Evolutionary conservation across 2,888 invertebrate species (phyloP).

Genomic region (Leptarthrus brevirostris): DNA sequence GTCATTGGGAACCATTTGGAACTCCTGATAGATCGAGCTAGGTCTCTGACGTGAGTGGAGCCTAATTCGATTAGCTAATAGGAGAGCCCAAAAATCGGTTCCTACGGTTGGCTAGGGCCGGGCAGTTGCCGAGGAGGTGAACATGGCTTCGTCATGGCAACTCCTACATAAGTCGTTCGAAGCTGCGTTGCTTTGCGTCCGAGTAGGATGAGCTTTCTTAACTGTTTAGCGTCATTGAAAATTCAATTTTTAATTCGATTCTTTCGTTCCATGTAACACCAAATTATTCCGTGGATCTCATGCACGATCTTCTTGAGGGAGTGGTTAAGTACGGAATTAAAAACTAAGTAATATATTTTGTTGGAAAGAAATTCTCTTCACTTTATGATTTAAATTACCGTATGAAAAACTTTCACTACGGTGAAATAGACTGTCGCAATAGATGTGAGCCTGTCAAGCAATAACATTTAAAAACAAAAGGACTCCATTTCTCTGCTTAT

Average conservation of each 20-base stretch:
- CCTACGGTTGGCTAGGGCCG: no score
- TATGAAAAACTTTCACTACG: background rate
- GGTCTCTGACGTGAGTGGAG: no score
- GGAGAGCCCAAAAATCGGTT: no score
- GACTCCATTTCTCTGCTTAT: conserved; percentile 2
- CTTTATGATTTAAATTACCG: conserved; percentile 24
- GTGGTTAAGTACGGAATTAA: background rate
- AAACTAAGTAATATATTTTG: conserved; percentile 9
- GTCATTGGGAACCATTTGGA: no score
- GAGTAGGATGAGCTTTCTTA: no score
- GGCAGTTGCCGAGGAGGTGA: no score
- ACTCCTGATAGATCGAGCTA: no score
- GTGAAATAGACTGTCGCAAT: conserved; percentile 8
- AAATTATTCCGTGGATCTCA: conserved; percentile 49
- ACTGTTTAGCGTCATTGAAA: no score
- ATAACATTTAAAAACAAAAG: conserved; percentile 5
- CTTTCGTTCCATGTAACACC: conserved; percentile 44
- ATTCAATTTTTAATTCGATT: conserved; percentile 40
- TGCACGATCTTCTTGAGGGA: conserved; percentile 49
- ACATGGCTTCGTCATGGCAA: no score
- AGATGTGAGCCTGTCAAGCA: background rate
- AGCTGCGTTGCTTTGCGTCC: no score
- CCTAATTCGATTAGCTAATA: no score
- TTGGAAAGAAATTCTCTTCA: conserved; percentile 10
- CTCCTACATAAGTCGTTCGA: no score